A percentile compares a stretch with the other conserved stretches of the same genome.
Conservation (phyloP, 2,113 vertebrate genomes). For the Chunga burmeisteri region DNA sequence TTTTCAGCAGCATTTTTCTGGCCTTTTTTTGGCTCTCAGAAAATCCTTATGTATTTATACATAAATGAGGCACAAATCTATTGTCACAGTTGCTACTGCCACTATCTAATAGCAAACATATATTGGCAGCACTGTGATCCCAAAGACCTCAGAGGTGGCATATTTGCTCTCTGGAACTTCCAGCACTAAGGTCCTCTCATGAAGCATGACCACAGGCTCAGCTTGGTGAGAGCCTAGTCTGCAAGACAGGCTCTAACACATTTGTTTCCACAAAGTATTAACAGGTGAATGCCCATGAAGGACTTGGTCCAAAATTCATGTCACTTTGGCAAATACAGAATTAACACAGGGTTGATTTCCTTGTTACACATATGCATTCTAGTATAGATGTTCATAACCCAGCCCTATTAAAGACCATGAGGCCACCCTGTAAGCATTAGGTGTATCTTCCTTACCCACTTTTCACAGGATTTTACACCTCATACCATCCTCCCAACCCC, state of each 20-base stretch:
- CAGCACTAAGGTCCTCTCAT: not conserved
- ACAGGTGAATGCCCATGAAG: not conserved
- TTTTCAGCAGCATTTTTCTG: not conserved
- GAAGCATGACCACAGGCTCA: not conserved
- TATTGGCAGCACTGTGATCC: not conserved
- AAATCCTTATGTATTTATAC: not conserved
- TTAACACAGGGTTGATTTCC: not conserved
- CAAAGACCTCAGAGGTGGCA: not conserved
- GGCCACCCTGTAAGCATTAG: not conserved
- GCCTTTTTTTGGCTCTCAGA: not conserved
- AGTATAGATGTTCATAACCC: not conserved
- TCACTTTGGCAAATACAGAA: not conserved
- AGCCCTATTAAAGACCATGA: not conserved
- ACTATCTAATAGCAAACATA: not conserved
- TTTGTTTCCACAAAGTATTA: not conserved
- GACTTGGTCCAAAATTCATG: not conserved
- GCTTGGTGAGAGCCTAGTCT: accelerated
- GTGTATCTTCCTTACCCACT: not conserved
- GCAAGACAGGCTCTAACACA: not conserved
- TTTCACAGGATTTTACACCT: not conserved
- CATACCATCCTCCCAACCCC: not conserved
- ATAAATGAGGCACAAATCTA: not conserved
- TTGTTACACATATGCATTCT: not conserved
- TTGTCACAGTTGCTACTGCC: not conserved
- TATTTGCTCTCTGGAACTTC: not conserved